A percentile compares a stretch with the other conserved stretches of the same genome.
Evolutionary conservation across 2,888 invertebrate genomes (phyloP).

Genomic region (Biston stratarius): DNA sequence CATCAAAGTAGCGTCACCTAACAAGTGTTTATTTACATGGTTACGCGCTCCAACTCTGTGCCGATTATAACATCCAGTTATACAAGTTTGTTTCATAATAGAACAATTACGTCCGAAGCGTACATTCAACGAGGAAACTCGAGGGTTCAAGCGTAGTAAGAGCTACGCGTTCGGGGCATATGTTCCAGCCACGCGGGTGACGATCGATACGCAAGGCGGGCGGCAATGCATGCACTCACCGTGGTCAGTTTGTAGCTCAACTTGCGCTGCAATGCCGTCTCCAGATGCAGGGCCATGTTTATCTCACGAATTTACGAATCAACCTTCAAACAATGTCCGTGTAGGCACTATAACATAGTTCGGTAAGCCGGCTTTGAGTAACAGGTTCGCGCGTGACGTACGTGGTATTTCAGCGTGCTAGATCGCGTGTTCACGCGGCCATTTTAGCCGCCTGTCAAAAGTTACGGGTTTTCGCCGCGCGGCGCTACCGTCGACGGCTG

Average conservation of each 20-base stretch:
- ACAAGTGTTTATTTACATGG: slow-evolving; percentile 81
- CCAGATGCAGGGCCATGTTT: slow-evolving; percentile 81
- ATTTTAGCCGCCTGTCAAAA: slow-evolving; percentile 82
- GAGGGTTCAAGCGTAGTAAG: slow-evolving; percentile 57
- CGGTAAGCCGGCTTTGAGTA: slow-evolving; percentile 68
- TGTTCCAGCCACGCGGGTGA: slow-evolving; percentile 77
- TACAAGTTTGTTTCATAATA: slow-evolving; percentile 51
- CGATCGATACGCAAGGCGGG: slow-evolving; percentile 77
- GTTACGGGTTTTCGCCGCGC: slow-evolving; percentile 66
- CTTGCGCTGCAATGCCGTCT: slow-evolving; percentile 84
- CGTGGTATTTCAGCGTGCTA: slow-evolving; percentile 74
- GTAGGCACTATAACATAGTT: slow-evolving; percentile 78
- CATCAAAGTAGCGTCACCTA: slow-evolving; percentile 59
- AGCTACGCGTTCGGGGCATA: slow-evolving; percentile 76
- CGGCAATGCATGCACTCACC: slow-evolving; percentile 82
- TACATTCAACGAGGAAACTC: slow-evolving; percentile 51
- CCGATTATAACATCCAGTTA: slow-evolving; percentile 42
- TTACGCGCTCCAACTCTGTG: slow-evolving; percentile 48
- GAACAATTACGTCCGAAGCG: slow-evolving; percentile 51
- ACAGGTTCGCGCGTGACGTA: slow-evolving; percentile 76
- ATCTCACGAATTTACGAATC: slow-evolving; percentile 54
- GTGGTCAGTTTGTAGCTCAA: slow-evolving; percentile 85
- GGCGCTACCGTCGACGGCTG: slow-evolving; percentile 77
- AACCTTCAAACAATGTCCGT: slow-evolving; percentile 58
- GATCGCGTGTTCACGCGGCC: slow-evolving; percentile 84